Evolutionary conservation across 2,888 invertebrate species (phyloP), one percentile per base, ranked within the genome.

Genomic region (Lasioglossum figueresi): DNA sequence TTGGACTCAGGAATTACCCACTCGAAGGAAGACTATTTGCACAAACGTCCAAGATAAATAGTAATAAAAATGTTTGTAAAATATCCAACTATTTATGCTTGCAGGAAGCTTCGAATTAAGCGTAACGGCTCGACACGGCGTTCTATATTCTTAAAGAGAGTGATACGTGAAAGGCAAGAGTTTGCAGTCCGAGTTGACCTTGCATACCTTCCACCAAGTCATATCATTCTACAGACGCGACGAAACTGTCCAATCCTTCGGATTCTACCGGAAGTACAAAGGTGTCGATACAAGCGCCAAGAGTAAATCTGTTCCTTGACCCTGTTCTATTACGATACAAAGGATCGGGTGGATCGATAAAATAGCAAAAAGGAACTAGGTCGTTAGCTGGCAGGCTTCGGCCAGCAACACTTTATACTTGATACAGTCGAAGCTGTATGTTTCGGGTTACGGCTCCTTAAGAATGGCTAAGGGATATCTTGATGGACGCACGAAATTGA

Each of bases 101-200:
- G 83, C 82, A 73, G 77, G 87, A 80, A 88, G 82, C 85, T 85
- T 80, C 88, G 84, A 84, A 77, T 84, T 84, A 89, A 91, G 90
- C 91, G 90, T 91, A 86, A 90, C 83, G 82, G 87, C 87, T 19
- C 91, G 87, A 72, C 80, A 84, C 80, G 75, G 72, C 68, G 76
- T 68, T 63, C 63, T 66, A 19, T 73, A 73, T 88, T 89, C 88
- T 85, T 86, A 79, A 86, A 79, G 87, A 86, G 82, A 86, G 84
- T 85, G 84, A 90, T 79, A 78, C 85, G 89, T 91, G 91, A 92
- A 92, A 92, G 92, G 92, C 89, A 79, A 85, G 37, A 75, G 68
- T 72, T 84, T 73, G 80, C 74, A 80, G 72, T 66, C 74, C 34
- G 72, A 31, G 31, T 73, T 87, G 86, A 91, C 91, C 91, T 92